A percentile compares a stretch with the other conserved stretches of the same genome.
Conservation (phyloP, 2,113 vertebrate species). For the Phrynosoma platyrhinos region DNA sequence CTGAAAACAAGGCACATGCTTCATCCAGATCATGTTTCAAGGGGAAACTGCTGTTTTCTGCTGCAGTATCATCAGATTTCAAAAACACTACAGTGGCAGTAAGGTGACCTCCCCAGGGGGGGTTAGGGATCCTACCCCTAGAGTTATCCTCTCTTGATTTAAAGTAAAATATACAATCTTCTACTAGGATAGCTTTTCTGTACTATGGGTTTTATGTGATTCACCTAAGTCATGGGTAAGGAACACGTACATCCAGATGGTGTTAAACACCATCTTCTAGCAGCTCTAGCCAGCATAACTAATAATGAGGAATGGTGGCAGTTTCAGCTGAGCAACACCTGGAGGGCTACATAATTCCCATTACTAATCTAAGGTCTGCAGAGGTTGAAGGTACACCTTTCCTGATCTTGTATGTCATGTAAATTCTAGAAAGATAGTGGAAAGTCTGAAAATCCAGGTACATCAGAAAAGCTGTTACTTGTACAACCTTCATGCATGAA, state of each 20-base stretch:
- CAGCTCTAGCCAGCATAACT: too few species aligned
- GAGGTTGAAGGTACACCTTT: conserved; percentile 28
- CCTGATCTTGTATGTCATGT: conserved; percentile 47
- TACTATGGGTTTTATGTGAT: neutral
- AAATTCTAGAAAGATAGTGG: neutral
- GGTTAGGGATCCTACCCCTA: neutral
- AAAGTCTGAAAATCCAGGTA: conserved; percentile 59
- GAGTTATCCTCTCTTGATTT: neutral
- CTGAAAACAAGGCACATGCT: too few species aligned
- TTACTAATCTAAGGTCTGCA: neutral
- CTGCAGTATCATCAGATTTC: neutral
- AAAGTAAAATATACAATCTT: neutral
- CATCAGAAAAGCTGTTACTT: conserved; percentile 64
- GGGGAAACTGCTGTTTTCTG: neutral
- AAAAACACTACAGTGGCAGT: neutral
- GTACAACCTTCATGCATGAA: conserved; percentile 73
- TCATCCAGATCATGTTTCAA: too few species aligned
- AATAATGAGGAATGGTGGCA: neutral
- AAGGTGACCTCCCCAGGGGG: too few species aligned
- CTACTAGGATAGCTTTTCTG: neutral
- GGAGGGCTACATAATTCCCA: neutral
- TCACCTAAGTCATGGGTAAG: neutral
- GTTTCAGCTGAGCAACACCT: neutral
- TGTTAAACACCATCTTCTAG: too few species aligned
- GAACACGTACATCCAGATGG: too few species aligned